Base-by-base conservation (phyloP, 1,140 invertebrate species). In the Hyposmocoma kahamanoa region DNA sequence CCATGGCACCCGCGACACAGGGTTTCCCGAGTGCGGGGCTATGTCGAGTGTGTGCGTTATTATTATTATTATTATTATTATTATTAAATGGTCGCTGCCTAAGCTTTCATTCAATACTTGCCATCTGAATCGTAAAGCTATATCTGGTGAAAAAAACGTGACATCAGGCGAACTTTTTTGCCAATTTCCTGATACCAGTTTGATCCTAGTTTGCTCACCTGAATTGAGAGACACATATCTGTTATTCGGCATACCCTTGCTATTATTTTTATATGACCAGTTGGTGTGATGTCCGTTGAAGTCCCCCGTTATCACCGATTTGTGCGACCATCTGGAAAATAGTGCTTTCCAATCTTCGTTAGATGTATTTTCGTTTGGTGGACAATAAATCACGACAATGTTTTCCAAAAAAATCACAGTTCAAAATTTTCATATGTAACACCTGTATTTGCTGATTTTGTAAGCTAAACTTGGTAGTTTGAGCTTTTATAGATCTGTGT, bases 261-360 rank as follows among this genome's bases (percentile, higher is more conserved):
- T 43, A 30, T 58, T 26, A 2, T 21, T 53, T 47, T 43, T 53
- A 34, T 11, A 30, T 9, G 56, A 58, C 56, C 56, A 58, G 38
- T 32, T 50, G 2, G 47, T 28, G 17, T 67, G 53, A 39, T 67
- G 58, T 9, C 49, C 60, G 22, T 63, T 67, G 49, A 63, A 60
- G 30, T 67, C 61, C 4, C 61, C 61, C 13, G 26, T 36, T 19
- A 62, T 55, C 22, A 67, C 15, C 0, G 59, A 45, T 21, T 56
- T 46, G 26, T 39, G 47, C 10, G 18, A 11, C 19, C 41, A 52
- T 17, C 22, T 18, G n/a, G 55, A 53, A 38, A 65, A 69, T 22
- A 69, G 8, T 10, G 42, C 15, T 28, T 62, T 47, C 66, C 62
- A 67, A 41, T 67, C 54, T 50, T 1, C 22, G 10, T 10, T 4